A percentile compares a stretch with the other conserved stretches of the same genome.
Evolutionary conservation across 2,797 vertebrate species (phyloP).

Genomic region (Sarcophilus harrisii): DNA sequence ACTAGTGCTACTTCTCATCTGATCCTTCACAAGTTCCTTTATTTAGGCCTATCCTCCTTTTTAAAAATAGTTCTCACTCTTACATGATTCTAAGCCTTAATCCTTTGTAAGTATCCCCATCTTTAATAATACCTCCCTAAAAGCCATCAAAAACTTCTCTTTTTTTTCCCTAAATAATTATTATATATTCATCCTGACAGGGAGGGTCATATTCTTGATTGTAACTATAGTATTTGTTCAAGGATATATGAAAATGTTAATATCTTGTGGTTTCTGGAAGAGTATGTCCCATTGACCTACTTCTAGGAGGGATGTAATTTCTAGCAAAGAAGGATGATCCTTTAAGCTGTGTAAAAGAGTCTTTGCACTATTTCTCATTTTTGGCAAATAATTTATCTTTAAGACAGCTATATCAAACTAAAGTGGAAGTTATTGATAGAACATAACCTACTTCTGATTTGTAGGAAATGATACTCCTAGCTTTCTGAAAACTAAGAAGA

Average conservation of each 20-base stretch:
- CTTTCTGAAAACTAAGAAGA: conserved; percentile 39
- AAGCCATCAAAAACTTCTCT: not conserved
- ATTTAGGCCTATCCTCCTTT: conserved; percentile 28
- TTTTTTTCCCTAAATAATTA: conserved; percentile 8
- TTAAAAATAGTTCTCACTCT: conserved; percentile 51
- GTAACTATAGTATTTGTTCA: not conserved
- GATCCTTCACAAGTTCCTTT: conserved; percentile 43
- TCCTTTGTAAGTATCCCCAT: conserved; percentile 12
- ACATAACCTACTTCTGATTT: conserved; percentile 49
- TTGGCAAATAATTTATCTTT: not conserved
- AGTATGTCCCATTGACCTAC: not conserved
- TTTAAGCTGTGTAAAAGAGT: conserved; percentile 58
- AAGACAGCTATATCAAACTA: conserved; percentile 8
- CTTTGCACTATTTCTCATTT: conserved; percentile 47
- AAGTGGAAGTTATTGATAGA: conserved; percentile 30
- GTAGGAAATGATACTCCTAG: conserved; percentile 27
- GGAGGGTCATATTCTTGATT: not conserved
- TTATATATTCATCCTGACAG: conserved; percentile 24
- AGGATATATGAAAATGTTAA: not conserved
- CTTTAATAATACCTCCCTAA: conserved; percentile 31
- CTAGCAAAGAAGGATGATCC: conserved; percentile 40
- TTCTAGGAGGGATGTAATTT: conserved; percentile 29
- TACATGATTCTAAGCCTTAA: conserved; percentile 24
- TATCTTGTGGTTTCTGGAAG: conserved; percentile 23
- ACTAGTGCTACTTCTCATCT: conserved; percentile 55